Percentiles rank a stretch among this genome's conserved stretches.
Conservation (phyloP, 2,113 vertebrate species). For the Todiramphus saurophagus region DNA sequence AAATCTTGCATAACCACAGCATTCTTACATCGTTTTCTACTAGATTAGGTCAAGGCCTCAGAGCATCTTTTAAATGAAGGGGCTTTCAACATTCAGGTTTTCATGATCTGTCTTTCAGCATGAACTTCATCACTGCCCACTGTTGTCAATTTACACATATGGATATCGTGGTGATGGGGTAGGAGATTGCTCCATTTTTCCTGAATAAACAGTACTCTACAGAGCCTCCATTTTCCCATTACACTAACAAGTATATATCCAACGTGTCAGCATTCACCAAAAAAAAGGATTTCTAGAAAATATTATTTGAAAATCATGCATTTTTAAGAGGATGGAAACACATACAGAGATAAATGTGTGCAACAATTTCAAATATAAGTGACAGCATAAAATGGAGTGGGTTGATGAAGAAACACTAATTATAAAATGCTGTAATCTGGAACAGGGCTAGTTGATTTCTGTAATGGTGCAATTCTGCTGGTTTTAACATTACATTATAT, state of each 20-base stretch:
- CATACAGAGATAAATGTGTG: not conserved
- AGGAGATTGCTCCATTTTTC: not conserved
- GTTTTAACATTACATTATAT: constrained; percentile 52
- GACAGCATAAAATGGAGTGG: constrained; percentile 5
- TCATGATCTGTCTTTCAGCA: not conserved
- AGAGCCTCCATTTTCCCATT: not conserved
- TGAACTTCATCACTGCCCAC: not conserved
- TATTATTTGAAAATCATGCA: not conserved
- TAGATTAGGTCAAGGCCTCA: not conserved
- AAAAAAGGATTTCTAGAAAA: not conserved
- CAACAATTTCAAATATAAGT: not conserved
- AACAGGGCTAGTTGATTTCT: constrained; percentile 22
- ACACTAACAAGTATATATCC: not conserved
- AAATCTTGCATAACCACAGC: not conserved
- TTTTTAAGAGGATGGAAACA: not conserved
- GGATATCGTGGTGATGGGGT: not conserved
- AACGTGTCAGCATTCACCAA: not conserved
- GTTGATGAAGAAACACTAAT: constrained; percentile 43
- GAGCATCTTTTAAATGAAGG: not conserved
- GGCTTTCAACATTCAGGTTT: not conserved
- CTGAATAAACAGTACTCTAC: not conserved
- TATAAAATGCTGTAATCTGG: constrained; percentile 40
- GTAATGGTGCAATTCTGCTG: constrained; percentile 20
- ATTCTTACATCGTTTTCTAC: not conserved
- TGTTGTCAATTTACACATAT: not conserved